Evolutionary conservation across 2,113 vertebrate genomes (phyloP).

Genomic region (Pithys albifrons): DNA sequence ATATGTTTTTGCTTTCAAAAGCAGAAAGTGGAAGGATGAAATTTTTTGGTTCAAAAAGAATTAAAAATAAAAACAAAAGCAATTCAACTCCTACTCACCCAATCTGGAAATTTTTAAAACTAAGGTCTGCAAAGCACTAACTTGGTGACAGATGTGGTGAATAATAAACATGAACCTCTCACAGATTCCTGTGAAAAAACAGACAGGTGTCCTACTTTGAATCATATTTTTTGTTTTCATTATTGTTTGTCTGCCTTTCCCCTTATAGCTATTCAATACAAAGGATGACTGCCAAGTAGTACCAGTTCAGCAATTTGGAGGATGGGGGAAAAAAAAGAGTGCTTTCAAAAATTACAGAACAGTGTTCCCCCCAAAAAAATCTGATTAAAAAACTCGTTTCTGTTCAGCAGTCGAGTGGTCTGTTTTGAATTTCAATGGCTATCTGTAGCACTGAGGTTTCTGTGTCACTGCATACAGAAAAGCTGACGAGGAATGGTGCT

Average conservation of each 20-base stretch:
- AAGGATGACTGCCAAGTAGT: neutral
- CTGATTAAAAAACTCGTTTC: slow-evolving; percentile 2
- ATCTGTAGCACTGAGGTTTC: neutral
- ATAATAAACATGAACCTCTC: slow-evolving; percentile 27
- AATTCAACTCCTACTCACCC: neutral
- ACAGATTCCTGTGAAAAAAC: neutral
- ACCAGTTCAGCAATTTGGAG: neutral
- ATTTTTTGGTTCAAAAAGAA: slow-evolving; percentile 18
- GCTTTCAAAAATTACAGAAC: neutral
- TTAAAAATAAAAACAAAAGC: slow-evolving; percentile 10
- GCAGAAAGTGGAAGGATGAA: neutral
- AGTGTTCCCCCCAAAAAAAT: slow-evolving; percentile 12
- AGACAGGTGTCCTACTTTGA: neutral
- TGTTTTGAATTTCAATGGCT: slow-evolving; percentile 16
- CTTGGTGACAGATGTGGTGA: neutral
- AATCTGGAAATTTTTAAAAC: neutral
- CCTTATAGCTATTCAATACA: neutral
- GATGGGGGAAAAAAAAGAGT: neutral
- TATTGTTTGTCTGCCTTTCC: neutral
- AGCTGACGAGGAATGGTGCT: neutral
- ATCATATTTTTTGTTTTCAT: neutral
- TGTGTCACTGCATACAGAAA: neutral
- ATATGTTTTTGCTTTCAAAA: slow-evolving; percentile 13
- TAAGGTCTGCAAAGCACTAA: neutral
- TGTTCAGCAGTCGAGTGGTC: neutral